A percentile compares a stretch with the other conserved stretches of the same genome.
Evolutionary conservation across 2,888 invertebrate species (phyloP).

Genomic region (Clanis bilineata): DNA sequence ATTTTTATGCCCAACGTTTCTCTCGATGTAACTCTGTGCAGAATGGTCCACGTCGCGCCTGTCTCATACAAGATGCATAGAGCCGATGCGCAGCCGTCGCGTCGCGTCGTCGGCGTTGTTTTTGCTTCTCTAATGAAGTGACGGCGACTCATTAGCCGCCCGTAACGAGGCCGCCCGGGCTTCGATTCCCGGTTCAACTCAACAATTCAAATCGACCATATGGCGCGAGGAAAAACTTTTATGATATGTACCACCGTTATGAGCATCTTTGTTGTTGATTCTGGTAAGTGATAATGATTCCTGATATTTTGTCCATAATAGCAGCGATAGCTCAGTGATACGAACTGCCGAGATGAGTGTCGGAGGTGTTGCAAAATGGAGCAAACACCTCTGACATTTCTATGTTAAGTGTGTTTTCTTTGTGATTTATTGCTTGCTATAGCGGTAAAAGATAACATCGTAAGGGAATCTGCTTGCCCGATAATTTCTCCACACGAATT

Average conservation of each 20-base stretch:
- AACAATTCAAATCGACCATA: conserved; percentile 37
- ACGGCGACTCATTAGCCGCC: conserved; percentile 59
- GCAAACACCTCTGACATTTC: no score
- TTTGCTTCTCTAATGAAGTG: conserved; percentile 69
- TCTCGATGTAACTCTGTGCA: no score
- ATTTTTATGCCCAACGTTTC: no score
- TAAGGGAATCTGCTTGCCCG: no score
- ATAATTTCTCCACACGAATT: no score
- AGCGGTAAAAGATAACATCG: no score
- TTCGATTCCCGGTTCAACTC: conserved; percentile 27
- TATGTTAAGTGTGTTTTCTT: no score
- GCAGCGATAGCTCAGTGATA: no score
- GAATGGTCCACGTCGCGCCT: conserved; percentile 50
- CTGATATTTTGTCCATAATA: neutral
- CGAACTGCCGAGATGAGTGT: no score
- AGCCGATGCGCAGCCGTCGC: conserved; percentile 48
- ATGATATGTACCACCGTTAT: conserved; percentile 17
- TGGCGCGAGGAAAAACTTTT: conserved; percentile 20
- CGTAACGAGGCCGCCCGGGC: conserved; percentile 52
- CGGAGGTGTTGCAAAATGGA: no score
- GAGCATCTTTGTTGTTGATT: neutral
- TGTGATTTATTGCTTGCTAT: no score
- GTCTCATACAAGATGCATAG: conserved; percentile 79
- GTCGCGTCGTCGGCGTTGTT: conserved; percentile 44
- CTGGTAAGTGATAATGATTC: neutral